These are phyloP conservation scores for Somateria mollissima DNA, from an alignment of 2,797 vertebrate species.

Conservation along the genomic window DNA sequence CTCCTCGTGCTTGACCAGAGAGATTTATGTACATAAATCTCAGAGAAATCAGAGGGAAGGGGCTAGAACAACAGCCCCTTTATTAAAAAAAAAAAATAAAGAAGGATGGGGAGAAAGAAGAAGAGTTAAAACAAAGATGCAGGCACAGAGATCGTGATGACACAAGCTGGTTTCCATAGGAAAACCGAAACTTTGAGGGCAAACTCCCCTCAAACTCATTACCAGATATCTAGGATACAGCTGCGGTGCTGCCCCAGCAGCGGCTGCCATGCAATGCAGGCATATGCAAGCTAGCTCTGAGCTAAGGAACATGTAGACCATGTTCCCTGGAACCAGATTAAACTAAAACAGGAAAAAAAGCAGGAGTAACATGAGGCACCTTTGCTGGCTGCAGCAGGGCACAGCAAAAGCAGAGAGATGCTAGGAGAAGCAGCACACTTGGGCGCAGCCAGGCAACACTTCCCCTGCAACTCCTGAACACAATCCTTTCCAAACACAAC, in stretches of 20 bases:
- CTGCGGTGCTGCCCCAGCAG: not conserved
- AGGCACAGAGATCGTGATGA: not conserved
- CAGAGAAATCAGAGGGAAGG: not conserved
- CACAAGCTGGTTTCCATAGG: not conserved
- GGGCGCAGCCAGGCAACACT: not conserved
- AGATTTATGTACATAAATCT: not conserved
- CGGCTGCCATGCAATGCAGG: not conserved
- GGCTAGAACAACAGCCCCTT: not conserved
- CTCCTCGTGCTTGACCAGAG: not conserved
- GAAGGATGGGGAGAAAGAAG: not conserved
- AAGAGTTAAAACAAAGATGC: not conserved
- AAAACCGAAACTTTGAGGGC: not conserved
- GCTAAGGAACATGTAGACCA: not conserved
- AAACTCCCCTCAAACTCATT: not conserved
- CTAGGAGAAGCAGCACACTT: not conserved
- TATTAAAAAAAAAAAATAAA: not conserved
- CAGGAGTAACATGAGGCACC: not conserved
- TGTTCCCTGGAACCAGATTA: not conserved
- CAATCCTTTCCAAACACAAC: not conserved
- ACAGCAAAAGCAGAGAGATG: not conserved
- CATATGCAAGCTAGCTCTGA: accelerated
- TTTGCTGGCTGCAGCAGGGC: not conserved
- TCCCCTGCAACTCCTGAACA: accelerated
- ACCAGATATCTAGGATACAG: not conserved
- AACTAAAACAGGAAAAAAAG: not conserved